These are phyloP conservation scores for Muscicapa adusta DNA, from an alignment of 2,113 vertebrate species.

Conservation along the genomic window DNA sequence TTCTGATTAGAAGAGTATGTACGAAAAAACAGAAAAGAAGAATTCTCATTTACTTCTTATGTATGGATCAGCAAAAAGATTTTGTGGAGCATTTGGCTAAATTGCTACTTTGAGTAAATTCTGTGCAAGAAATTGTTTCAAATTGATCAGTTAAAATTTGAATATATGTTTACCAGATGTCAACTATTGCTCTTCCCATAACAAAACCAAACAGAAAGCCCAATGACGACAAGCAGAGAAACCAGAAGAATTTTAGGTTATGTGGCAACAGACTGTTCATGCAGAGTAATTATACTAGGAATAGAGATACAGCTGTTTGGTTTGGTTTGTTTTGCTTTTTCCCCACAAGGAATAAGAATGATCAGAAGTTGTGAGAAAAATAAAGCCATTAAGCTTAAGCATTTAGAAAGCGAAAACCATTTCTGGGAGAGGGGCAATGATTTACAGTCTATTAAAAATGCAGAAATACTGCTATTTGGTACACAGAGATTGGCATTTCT, in stretches of 20 bases:
- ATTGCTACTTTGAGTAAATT: not conserved
- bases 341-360: not conserved
- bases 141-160: not conserved
- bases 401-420: not conserved
- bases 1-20: not conserved
- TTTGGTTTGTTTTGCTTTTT: not conserved
- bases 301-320: not conserved
- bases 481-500: not conserved
- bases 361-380: not conserved
- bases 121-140: not conserved
- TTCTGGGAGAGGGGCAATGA: not conserved
- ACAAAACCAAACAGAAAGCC: not conserved
- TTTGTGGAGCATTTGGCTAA: not conserved
- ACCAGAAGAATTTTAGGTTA: not conserved
- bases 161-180: not conserved
- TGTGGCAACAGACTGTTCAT: not conserved
- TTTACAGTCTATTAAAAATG: not conserved
- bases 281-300: not conserved
- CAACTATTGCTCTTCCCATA: not conserved
- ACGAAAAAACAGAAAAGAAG: accelerated
- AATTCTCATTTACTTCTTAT: not conserved
- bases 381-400: not conserved
- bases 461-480: not conserved
- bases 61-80: not conserved
- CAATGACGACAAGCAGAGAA: not conserved